A percentile compares a stretch with the other conserved stretches of the same genome.
These are phyloP conservation scores for Taurulus bubalis DNA, from an alignment of 2,113 vertebrate species.

Conservation along the genomic window DNA sequence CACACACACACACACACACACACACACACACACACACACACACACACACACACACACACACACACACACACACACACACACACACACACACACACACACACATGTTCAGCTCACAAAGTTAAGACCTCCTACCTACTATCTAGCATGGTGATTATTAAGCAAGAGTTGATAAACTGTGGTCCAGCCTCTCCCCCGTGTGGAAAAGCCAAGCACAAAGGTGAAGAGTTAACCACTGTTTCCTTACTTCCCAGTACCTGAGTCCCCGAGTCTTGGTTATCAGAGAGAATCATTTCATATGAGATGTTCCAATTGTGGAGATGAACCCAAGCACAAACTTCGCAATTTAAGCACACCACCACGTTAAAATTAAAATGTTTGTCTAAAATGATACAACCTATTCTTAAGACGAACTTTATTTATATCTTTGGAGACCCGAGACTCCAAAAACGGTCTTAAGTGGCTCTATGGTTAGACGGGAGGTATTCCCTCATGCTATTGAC, in stretches of 20 bases:
- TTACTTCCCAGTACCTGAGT: neutral
- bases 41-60: neutral
- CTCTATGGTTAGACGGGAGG: constrained; percentile 14
- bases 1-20: constrained; percentile 29
- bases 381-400: neutral
- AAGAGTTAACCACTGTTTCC: neutral
- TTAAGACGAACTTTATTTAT: neutral
- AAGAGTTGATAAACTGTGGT: constrained; percentile 52
- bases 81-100: neutral
- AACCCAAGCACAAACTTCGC: neutral
- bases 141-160: constrained; percentile 38
- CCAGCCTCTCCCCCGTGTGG: constrained; percentile 76
- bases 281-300: constrained; percentile 5
- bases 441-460: neutral
- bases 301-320: neutral
- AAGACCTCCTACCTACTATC: constrained; percentile 32
- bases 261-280: neutral
- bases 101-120: neutral
- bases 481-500: constrained; percentile 34
- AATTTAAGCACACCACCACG: neutral
- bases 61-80: constrained; percentile 21
- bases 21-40: constrained; percentile 1
- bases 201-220: constrained; percentile 55
- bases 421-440: neutral
- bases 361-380: neutral